Percentiles rank a stretch among this genome's conserved stretches.
phyloP scores from a whole-genome alignment of 2,888 invertebrate genomes.

The Ochlodes sylvanus region DNA sequence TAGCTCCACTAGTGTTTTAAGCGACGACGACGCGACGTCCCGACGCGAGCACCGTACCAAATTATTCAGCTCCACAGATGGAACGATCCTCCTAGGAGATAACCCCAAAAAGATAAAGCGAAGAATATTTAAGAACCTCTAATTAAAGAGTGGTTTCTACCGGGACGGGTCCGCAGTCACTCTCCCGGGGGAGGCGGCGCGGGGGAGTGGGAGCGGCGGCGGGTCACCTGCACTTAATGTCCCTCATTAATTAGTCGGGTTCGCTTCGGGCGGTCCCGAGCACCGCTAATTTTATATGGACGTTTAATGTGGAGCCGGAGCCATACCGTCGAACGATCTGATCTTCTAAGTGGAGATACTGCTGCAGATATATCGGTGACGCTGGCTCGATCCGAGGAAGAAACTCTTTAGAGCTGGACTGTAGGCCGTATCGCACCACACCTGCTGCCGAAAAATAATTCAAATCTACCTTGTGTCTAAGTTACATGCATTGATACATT shows the following conservation, averaged over 20 bases:
- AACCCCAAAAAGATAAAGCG: constrained; percentile 28
- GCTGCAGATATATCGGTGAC: not conserved
- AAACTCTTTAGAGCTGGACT: not conserved
- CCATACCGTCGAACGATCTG: constrained; percentile 3
- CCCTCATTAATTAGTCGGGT: constrained; percentile 37
- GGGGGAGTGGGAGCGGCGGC: not conserved
- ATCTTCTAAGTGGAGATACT: not conserved
- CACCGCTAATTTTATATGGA: constrained; percentile 40
- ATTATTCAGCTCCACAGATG: constrained; percentile 25
- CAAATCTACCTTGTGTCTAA: no score
- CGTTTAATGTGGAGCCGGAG: constrained; percentile 28
- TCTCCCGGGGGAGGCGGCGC: constrained; percentile 11
- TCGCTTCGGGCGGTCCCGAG: constrained; percentile 29
- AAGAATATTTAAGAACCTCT: constrained; percentile 27
- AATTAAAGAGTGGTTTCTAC: constrained; percentile 34
- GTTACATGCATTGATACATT: no score
- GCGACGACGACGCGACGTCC: not conserved
- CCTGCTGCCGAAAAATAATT: no score
- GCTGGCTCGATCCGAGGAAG: not conserved
- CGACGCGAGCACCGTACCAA: not conserved
- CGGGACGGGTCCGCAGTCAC: constrained; percentile 18
- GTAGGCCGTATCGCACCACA: not conserved
- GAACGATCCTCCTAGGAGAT: constrained; percentile 21
- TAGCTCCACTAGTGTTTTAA: constrained; percentile 10
- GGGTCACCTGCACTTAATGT: constrained; percentile 36